Percentiles rank a stretch among this genome's conserved stretches.
phyloP scores from a whole-genome alignment of 1,140 invertebrate species.

The Drosophila pachea region DNA sequence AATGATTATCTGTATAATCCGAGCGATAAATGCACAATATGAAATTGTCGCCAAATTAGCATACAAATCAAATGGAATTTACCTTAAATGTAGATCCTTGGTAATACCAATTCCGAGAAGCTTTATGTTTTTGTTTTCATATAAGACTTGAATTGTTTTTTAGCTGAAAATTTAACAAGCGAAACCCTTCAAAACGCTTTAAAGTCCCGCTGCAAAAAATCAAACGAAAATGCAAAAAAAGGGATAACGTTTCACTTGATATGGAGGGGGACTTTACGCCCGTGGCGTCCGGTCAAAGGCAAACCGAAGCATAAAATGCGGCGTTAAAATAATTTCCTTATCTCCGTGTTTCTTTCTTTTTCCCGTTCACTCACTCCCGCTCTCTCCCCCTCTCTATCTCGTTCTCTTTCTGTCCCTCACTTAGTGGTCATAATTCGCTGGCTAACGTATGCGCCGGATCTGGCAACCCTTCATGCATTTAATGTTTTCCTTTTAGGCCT shows the following conservation, averaged over 20 bases:
- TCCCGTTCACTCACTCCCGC: not conserved
- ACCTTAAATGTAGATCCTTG: constrained; percentile 30
- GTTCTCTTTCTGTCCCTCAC: not conserved
- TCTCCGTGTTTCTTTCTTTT: constrained; percentile 29
- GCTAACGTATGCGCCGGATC: constrained; percentile 27
- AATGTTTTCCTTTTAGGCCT: constrained; percentile 41
- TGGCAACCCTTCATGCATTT: constrained; percentile 48
- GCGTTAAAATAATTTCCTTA: constrained; percentile 46
- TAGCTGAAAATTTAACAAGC: not conserved
- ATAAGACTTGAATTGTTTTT: constrained; percentile 22
- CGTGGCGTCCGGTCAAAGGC: constrained; percentile 1
- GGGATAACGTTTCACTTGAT: constrained; percentile 10
- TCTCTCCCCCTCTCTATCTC: too few species aligned
- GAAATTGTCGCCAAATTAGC: constrained; percentile 57
- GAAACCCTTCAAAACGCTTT: constrained; percentile 18
- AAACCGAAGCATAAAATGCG: constrained; percentile 30
- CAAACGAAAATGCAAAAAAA: constrained; percentile 31
- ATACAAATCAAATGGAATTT: constrained; percentile 49
- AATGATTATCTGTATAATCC: constrained; percentile 58
- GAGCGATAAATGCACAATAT: constrained; percentile 55
- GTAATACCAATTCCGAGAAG: not conserved
- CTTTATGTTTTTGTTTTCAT: not conserved
- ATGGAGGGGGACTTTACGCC: not conserved
- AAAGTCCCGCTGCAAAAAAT: constrained; percentile 33
- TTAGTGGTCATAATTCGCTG: not conserved